A percentile compares a stretch with the other conserved stretches of the same genome.
Evolutionary conservation across 2,888 invertebrate genomes (phyloP).

Genomic region (Tinea semifulvella): DNA sequence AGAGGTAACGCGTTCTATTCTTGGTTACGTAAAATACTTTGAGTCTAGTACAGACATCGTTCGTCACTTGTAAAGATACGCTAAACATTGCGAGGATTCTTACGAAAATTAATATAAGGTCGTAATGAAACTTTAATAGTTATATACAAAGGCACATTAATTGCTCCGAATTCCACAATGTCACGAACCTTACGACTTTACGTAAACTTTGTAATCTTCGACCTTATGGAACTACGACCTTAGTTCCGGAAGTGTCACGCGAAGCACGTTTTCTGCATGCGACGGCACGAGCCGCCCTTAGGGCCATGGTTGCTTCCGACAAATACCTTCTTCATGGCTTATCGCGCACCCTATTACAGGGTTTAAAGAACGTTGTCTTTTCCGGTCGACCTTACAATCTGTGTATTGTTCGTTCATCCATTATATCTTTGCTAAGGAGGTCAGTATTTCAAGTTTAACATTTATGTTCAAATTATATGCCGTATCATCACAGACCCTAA

Average conservation of each 20-base stretch:
- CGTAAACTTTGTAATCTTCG: constrained; percentile 1
- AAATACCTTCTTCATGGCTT: constrained; percentile 1
- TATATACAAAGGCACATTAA: no score
- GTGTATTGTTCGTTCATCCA: neutral
- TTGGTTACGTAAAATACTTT: no score
- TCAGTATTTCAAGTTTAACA: no score
- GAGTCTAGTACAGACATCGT: no score
- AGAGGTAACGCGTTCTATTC: no score
- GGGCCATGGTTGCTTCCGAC: constrained; percentile 11
- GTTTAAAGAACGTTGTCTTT: constrained; percentile 4
- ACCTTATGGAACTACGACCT: constrained; percentile 12
- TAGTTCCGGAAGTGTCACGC: constrained; percentile 13
- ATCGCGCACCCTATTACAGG: constrained; percentile 9
- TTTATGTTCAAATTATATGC: no score
- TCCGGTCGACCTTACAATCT: constrained; percentile 2
- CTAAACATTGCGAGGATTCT: no score
- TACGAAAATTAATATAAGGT: no score
- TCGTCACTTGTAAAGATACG: no score
- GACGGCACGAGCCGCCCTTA: constrained; percentile 6
- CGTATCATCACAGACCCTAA: no score
- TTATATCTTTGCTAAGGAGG: constrained; percentile 7
- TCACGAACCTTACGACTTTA: constrained; percentile 5
- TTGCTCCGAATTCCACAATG: constrained; percentile 4
- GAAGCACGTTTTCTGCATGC: constrained; percentile 12
- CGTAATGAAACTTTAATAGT: no score